These are phyloP conservation scores for Drosophila arawakana DNA, from an alignment of 1,140 invertebrate genomes.

Conservation along the genomic window DNA sequence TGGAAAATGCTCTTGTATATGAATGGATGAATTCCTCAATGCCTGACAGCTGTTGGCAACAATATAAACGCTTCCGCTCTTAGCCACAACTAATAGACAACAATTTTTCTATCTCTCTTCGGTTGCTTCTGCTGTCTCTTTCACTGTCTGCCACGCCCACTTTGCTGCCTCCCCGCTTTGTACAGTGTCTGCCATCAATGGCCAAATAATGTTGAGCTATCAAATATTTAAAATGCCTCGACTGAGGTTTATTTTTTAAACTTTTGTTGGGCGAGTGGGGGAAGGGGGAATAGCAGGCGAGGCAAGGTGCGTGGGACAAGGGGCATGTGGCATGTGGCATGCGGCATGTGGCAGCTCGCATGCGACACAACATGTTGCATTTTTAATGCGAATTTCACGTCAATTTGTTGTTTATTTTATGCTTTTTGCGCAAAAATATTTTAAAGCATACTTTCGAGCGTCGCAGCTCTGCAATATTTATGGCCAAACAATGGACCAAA, in stretches of 20 bases:
- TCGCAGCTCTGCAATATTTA: conserved; percentile 34
- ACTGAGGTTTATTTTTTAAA: conserved; percentile 36
- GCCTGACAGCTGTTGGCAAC: conserved; percentile 68
- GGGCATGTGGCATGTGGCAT: too few relatives aligned
- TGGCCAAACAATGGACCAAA: conserved; percentile 13
- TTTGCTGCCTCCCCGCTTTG: background rate
- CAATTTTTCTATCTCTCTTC: conserved; percentile 18
- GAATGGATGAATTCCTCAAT: conserved; percentile 56
- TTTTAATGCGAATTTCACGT: conserved; percentile 70
- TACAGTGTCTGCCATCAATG: conserved; percentile 57
- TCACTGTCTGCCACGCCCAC: background rate
- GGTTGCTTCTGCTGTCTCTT: conserved; percentile 6
- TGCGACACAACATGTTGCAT: conserved; percentile 79
- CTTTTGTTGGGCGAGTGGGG: background rate
- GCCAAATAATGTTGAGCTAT: conserved; percentile 69
- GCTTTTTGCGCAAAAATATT: conserved; percentile 47
- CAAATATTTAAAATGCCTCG: conserved; percentile 75
- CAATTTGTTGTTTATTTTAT: conserved; percentile 41
- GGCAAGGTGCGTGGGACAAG: too few relatives aligned
- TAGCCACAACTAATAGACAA: conserved; percentile 63
- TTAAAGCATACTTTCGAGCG: conserved; percentile 73
- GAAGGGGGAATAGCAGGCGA: too few relatives aligned
- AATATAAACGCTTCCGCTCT: conserved; percentile 44
- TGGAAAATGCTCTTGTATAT: conserved; percentile 68
- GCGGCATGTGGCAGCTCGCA: conserved; percentile 25